A percentile compares a stretch with the other conserved stretches of the same genome.
phyloP scores from a whole-genome alignment of 2,113 vertebrate genomes.

The Eurypyga helias region DNA sequence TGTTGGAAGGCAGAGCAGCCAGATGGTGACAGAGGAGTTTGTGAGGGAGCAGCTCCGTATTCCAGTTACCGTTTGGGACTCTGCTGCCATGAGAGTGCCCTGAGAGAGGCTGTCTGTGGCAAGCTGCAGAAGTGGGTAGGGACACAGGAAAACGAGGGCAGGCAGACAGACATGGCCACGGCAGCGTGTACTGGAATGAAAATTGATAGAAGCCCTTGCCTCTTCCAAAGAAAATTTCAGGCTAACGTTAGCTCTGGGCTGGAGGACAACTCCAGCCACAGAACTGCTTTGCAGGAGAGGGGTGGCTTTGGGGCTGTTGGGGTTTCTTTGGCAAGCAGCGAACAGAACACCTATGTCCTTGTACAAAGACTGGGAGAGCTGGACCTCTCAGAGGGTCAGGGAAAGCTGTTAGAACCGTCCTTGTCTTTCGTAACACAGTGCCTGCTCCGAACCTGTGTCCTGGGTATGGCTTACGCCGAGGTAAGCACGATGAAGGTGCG shows the following conservation, averaged over 20 bases:
- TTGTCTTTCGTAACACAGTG: not conserved
- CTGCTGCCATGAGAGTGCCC: not conserved
- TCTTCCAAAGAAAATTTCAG: not conserved
- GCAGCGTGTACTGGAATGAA: not conserved
- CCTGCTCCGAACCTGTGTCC: not conserved
- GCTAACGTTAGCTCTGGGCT: not conserved
- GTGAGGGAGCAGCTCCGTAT: not conserved
- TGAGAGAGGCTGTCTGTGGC: not conserved
- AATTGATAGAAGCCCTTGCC: not conserved
- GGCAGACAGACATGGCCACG: not conserved
- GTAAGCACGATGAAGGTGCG: not conserved
- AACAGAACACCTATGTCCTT: not conserved
- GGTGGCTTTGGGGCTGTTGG: not conserved
- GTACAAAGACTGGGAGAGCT: not conserved
- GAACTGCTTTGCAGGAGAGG: not conserved
- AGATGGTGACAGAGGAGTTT: slow-evolving; percentile 13
- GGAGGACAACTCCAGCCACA: not conserved
- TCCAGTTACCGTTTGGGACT: not conserved
- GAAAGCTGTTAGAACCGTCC: not conserved
- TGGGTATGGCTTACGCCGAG: not conserved
- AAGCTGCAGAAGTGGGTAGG: not conserved
- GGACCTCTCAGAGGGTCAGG: not conserved
- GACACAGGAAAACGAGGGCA: not conserved
- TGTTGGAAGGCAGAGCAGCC: slow-evolving; percentile 8
- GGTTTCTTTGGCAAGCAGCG: not conserved